These are phyloP conservation scores for Lordiphosa clarofinis DNA, from an alignment of 1,140 invertebrate genomes.

Conservation along the genomic window DNA sequence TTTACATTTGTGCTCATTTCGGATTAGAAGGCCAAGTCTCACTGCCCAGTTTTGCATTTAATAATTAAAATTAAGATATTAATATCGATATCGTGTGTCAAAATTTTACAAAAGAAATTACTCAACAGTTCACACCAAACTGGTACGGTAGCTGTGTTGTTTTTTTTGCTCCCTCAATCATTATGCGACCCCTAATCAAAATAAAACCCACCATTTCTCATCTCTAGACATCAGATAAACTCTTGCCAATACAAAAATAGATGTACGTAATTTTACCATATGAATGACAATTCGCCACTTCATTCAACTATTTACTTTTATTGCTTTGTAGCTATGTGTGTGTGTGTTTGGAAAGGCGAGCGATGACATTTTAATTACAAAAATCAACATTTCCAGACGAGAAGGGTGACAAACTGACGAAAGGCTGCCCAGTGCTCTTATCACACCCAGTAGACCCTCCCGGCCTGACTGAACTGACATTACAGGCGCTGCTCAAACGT, in stretches of 20 bases:
- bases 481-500: constrained; percentile 25
- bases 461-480: constrained; percentile 13
- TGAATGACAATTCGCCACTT: constrained; percentile 15
- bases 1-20: too few species aligned
- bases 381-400: constrained; percentile 11
- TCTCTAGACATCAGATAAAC: not conserved
- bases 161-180: too few species aligned
- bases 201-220: not conserved
- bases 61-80: too few species aligned
- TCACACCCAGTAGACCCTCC: constrained; percentile 26
- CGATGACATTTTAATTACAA: constrained; percentile 45
- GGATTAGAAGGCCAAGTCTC: too few species aligned
- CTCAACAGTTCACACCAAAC: too few species aligned
- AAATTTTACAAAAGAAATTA: too few species aligned
- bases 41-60: too few species aligned
- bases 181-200: too few species aligned
- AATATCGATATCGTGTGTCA: too few species aligned
- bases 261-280: constrained; percentile 40
- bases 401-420: constrained; percentile 49
- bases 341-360: constrained; percentile 3
- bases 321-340: constrained; percentile 5
- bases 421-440: constrained; percentile 57
- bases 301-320: constrained; percentile 12
- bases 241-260: constrained; percentile 13
- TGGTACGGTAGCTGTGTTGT: too few species aligned